Evolutionary conservation across 2,797 vertebrate genomes (phyloP).

Genomic region (Morus bassanus): DNA sequence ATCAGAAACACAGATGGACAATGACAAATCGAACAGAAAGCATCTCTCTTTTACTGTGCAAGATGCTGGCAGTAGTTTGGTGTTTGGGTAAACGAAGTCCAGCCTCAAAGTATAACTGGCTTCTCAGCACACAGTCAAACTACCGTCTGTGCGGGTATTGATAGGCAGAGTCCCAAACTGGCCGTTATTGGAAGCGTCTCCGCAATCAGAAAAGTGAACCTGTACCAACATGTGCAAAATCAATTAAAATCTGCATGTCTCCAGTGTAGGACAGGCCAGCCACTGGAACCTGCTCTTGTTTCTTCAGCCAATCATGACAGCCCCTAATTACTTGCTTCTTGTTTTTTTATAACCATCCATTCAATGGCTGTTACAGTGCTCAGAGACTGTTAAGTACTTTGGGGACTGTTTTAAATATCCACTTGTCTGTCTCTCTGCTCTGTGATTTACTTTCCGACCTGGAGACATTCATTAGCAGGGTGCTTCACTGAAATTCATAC

Average conservation of each 20-base stretch:
- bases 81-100: not conserved
- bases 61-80: not conserved
- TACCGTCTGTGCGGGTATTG: not conserved
- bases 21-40: not conserved
- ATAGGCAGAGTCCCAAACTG: not conserved
- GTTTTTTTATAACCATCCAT: not conserved
- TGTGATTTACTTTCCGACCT: not conserved
- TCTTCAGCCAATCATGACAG: not conserved
- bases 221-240: not conserved
- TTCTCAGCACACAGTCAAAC: not conserved
- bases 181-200: not conserved
- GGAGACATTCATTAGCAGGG: not conserved
- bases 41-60: not conserved
- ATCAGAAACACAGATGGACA: not conserved
- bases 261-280: not conserved
- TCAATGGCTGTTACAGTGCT: not conserved
- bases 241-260: not conserved
- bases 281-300: not conserved
- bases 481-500: not conserved
- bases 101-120: not conserved
- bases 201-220: not conserved
- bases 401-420: not conserved
- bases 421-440: not conserved
- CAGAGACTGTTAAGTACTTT: not conserved
- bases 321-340: not conserved